These are phyloP conservation scores for Ochotona princeps DNA, from an alignment of 2,113 vertebrate genomes.

Conservation along the genomic window DNA sequence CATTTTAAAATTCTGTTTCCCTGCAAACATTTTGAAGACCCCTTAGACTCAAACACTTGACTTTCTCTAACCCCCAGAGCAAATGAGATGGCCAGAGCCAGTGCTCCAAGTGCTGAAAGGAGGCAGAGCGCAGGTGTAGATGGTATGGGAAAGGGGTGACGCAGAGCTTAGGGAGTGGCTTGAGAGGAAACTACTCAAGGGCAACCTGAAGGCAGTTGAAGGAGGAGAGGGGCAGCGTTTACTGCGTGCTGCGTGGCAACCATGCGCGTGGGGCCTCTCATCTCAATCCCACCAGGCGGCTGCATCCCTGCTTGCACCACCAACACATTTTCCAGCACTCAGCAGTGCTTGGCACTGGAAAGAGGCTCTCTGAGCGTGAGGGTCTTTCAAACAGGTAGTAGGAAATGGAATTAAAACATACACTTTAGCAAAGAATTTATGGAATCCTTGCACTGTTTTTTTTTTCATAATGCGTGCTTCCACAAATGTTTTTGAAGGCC, in stretches of 20 bases:
- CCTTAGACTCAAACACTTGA: not conserved
- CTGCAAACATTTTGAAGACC: too few species aligned
- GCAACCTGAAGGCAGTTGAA: fast-evolving
- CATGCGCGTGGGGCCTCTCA: not conserved
- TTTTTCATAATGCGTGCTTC: too few species aligned
- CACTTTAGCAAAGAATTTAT: too few species aligned
- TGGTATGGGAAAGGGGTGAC: fast-evolving
- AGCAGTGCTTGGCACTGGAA: fast-evolving
- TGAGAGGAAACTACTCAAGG: not conserved
- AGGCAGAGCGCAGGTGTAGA: fast-evolving
- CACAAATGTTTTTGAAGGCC: too few species aligned
- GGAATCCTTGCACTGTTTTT: too few species aligned
- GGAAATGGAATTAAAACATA: too few species aligned
- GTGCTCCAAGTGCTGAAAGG: fast-evolving
- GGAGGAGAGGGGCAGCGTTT: too few species aligned
- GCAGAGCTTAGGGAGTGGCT: fast-evolving
- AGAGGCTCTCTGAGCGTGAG: fast-evolving
- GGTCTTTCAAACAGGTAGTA: too few species aligned
- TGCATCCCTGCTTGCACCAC: not conserved
- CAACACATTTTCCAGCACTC: fast-evolving
- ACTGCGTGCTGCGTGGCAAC: fast-evolving
- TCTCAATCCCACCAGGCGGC: too few species aligned
- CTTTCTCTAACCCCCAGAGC: not conserved
- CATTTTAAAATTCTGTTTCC: too few species aligned
- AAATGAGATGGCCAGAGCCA: not conserved